Base-by-base conservation (phyloP, 2,113 vertebrate genomes). In the Pyrgilauda ruficollis region DNA sequence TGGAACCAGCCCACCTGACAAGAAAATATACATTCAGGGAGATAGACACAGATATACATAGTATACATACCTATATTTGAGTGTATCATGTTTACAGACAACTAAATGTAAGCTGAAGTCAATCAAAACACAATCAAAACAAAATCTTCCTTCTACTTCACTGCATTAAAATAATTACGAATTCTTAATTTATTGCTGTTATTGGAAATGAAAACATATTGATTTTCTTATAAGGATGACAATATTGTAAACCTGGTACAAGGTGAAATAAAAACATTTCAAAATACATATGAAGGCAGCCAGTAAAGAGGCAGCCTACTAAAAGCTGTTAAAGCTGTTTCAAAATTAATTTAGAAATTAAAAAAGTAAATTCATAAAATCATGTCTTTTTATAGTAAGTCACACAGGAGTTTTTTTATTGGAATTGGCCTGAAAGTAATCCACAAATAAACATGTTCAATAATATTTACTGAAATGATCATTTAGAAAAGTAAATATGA, bases 361-460 rank as follows among this genome's bases (percentile, higher is more conserved):
- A 59, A 66, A 66, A 77, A 93, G 17, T 30, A 80, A 83, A 84
- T 67, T 87, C 35, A 59, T 88, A 63, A 79, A 90, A 55, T 46
- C 9, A 10, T 31, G 3, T 49, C 50, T 90, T 88, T 86, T 77
- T 81, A 78, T n/a, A 90, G 83, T 15, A 93, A 70, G 35, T 58
- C 93, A 83, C 63, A 61, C 62, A 88, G 46, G 72, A 84, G 24
- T 7, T 84, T 93, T 75, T 75, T 85, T 28, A 70, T 68, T 92
- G 33, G 68, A 93, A 84, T 90, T 95, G 96, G 69, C 52, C 85
- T 59, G 67, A 94, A 88, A 88, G 66, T 86, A 97, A 92, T 97
- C 77, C 15, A 8, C 72, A 94, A 91, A 87, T 80, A 94, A 95
- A 86, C 80, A 83, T 8, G 37, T 61, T 91, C 59, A 80, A n/a